Conservation (phyloP, 2,113 vertebrate species). For the Actenoides hombroni region DNA sequence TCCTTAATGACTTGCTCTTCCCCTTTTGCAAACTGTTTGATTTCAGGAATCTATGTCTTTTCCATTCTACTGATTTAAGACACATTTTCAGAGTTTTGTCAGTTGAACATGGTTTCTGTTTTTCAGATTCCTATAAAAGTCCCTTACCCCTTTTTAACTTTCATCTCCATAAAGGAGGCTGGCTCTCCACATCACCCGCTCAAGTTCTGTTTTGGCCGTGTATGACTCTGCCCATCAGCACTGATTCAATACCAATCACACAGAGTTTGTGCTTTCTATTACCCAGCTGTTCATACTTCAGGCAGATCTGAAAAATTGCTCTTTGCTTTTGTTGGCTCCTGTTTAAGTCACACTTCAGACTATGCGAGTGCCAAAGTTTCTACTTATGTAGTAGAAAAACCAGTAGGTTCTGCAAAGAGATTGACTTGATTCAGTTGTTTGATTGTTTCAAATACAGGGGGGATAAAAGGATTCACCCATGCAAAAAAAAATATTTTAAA, state of each 20-base stretch:
- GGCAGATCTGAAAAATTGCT: background rate
- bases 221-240: background rate
- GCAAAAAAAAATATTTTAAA: background rate
- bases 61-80: background rate
- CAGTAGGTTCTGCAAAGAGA: background rate
- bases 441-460: background rate
- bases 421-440: background rate
- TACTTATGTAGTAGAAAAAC: background rate
- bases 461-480: background rate
- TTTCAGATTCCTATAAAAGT: background rate
- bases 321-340: background rate
- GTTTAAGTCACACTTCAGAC: background rate
- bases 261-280: background rate
- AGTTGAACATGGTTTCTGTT: background rate
- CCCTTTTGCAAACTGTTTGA: background rate
- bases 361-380: background rate
- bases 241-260: background rate
- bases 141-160: background rate
- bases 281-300: background rate
- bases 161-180: background rate
- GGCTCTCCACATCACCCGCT: background rate
- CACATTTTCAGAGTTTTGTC: background rate
- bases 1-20: background rate
- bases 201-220: background rate
- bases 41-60: background rate